Conservation (phyloP, 2,888 invertebrate genomes). For the Microctonus brassicae region DNA sequence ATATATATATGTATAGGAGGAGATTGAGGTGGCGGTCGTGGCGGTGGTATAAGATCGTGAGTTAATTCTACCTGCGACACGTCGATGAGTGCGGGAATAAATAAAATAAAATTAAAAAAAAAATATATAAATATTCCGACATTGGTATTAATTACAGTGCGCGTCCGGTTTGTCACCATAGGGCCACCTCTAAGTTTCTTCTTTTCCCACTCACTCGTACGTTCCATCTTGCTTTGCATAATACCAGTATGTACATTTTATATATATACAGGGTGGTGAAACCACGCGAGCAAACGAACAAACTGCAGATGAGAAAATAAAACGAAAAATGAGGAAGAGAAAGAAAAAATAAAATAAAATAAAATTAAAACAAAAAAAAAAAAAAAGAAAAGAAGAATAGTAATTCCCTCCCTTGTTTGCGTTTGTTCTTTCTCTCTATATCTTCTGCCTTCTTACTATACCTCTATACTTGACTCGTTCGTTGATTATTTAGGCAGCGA, state of each 20-base stretch:
- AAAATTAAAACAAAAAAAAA: neutral
- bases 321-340: neutral
- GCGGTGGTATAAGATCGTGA: neutral
- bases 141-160: slow-evolving; percentile 10
- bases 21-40: neutral
- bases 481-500: slow-evolving; percentile 69
- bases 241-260: slow-evolving; percentile 9
- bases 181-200: slow-evolving; percentile 10
- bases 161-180: slow-evolving; percentile 5
- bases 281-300: neutral
- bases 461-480: slow-evolving; percentile 39
- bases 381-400: neutral
- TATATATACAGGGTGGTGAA: slow-evolving; percentile 9
- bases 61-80: slow-evolving; percentile 1
- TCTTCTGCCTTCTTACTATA: too few species aligned
- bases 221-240: neutral
- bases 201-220: neutral
- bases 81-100: neutral
- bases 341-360: too few species aligned
- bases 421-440: slow-evolving; percentile 2
- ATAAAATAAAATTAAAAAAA: neutral
- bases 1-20: too few species aligned
- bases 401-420: slow-evolving; percentile 14
- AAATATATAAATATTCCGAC: neutral
- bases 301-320: slow-evolving; percentile 4